Conservation (phyloP, 2,888 invertebrate genomes). For the Aleiodes leptofemur region DNA sequence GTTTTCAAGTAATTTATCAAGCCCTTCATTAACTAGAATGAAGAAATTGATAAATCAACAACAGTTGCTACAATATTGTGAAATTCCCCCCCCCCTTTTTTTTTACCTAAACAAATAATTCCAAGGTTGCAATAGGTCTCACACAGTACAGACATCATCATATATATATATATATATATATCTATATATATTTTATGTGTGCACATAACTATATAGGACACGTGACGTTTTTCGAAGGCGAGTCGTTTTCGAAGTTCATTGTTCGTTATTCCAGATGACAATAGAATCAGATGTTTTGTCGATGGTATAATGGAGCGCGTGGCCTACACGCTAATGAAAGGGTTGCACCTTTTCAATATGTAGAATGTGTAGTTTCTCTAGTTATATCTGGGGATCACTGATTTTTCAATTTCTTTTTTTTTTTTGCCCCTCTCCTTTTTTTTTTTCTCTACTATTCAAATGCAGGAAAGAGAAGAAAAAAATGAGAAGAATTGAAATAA, state of each 20-base stretch:
- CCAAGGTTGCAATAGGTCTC: conserved; percentile 53
- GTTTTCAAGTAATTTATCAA: too few relatives aligned
- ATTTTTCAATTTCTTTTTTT: conserved; percentile 47
- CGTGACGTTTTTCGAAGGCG: conserved; percentile 68
- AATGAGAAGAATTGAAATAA: background rate
- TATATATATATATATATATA: conserved; percentile 14
- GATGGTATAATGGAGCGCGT: conserved; percentile 71
- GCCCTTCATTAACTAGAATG: too few relatives aligned
- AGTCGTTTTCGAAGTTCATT: conserved; percentile 55
- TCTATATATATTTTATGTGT: conserved; percentile 30
- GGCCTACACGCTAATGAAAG: conserved; percentile 74
- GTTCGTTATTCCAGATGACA: conserved; percentile 64
- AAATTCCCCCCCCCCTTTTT: too few relatives aligned
- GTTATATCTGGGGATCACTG: conserved; percentile 52
- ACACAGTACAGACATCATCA: background rate
- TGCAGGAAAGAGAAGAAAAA: background rate
- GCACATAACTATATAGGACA: conserved; percentile 59
- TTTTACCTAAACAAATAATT: conserved; percentile 1
- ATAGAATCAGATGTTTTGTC: conserved; percentile 74
- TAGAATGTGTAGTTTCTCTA: conserved; percentile 54
- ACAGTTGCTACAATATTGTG: too few relatives aligned
- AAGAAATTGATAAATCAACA: too few relatives aligned
- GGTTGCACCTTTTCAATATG: conserved; percentile 72
- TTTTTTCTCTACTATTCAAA: background rate
- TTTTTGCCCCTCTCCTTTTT: background rate